A percentile compares a stretch with the other conserved stretches of the same genome.
These are phyloP conservation scores for Lumbricus terrestris DNA, from an alignment of 2,888 invertebrate genomes.

Conservation along the genomic window DNA sequence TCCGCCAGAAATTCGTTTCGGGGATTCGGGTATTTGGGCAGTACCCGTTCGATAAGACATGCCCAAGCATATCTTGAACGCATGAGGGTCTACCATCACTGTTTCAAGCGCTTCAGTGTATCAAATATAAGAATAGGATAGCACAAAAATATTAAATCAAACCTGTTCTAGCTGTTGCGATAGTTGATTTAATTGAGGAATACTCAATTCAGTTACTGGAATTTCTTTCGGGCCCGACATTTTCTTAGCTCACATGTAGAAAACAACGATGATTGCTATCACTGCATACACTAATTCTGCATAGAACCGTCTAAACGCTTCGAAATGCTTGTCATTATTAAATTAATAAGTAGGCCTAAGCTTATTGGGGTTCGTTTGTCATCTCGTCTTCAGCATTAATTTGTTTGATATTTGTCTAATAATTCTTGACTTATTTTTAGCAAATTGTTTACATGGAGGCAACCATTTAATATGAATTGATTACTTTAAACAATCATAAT, in stretches of 20 bases:
- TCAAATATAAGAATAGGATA: conserved; percentile 30
- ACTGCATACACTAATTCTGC: background rate
- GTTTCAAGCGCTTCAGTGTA: background rate
- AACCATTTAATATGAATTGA: too few species aligned
- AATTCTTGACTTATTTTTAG: too few species aligned
- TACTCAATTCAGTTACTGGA: conserved; percentile 31
- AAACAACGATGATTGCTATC: conserved; percentile 3
- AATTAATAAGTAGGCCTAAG: too few species aligned
- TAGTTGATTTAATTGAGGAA: conserved; percentile 35
- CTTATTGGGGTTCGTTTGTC: too few species aligned
- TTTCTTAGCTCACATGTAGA: background rate
- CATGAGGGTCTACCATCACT: background rate
- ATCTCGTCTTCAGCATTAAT: too few species aligned
- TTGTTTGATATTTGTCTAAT: too few species aligned
- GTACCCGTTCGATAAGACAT: background rate
- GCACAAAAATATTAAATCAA: background rate
- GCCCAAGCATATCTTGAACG: background rate
- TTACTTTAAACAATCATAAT: too few species aligned
- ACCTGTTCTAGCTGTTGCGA: conserved; percentile 37
- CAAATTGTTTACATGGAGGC: too few species aligned
- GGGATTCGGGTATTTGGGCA: too few species aligned
- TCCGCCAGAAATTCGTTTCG: too few species aligned
- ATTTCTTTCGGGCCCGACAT: conserved; percentile 25
- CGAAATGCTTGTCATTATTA: background rate
- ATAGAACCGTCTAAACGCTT: background rate